Evolutionary conservation across 2,888 invertebrate genomes (phyloP), one percentile per base, ranked within the genome.

Genomic region (Adelognathus sp.): DNA sequence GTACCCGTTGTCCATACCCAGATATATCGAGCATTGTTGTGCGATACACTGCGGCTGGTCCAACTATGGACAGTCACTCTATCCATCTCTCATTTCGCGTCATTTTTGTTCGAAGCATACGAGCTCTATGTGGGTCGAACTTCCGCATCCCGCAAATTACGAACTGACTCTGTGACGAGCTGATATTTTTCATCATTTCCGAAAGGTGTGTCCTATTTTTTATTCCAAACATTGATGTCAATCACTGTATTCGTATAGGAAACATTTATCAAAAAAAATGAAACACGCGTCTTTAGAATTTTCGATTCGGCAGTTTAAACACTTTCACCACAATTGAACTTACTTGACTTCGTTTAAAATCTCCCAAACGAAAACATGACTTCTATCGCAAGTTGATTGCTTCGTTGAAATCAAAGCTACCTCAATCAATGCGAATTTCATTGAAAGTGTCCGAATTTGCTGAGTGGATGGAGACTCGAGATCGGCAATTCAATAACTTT

Each of bases 21-120:
- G 6, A 46, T 36, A 70, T 29, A 46, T 70, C 24, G 50, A 9
- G 24, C 21, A 58, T 31, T 7, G 21, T 70, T 39, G 33, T 70
- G 36, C 63, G 46, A 52, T 58, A 61, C 24, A 14, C 29, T 24
- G 33, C 24, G 24, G 16, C 36, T 9, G 24, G 16, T 29, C 41
- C n/a, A n/a, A n/a, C n/a, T n/a, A 24, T n/a, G 24, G 39, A 29
- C 18, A 41, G 14, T 2, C 39, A 39, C 36, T 41, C 27, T 9
- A 24, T 11, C 3, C 14, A 27, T 41, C 18, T 54, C 54, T 54
- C 54, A 41, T 66, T 54, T 66, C 67, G 9, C 18, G 41, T 67
- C 54, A 54, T 67, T 67, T n/a, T 67, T 39, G 39, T 41, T 41
- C 18, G 29, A 27, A 50, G 14, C 64, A 0, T 63, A 18, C 24